phyloP scores from a whole-genome alignment of 2,888 invertebrate species.

The Lasioglossum lativentre region DNA sequence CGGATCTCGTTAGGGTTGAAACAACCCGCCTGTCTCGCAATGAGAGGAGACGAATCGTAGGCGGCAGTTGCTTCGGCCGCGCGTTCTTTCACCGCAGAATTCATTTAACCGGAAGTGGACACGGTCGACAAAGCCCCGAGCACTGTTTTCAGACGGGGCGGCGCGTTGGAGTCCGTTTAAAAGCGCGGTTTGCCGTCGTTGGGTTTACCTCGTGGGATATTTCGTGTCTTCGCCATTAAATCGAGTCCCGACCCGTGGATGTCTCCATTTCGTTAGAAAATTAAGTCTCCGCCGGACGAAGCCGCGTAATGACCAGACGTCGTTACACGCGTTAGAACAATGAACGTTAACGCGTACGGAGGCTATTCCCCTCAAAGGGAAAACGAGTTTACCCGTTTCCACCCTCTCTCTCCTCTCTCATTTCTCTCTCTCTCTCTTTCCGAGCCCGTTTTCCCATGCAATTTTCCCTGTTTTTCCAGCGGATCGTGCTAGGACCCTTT shows the following conservation, averaged over 20 bases:
- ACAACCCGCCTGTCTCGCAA: neutral
- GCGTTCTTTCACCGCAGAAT: neutral
- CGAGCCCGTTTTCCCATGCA: neutral
- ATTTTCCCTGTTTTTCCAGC: neutral
- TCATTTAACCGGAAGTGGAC: constrained; percentile 2
- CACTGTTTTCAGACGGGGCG: constrained; percentile 12
- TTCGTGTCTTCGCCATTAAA: constrained; percentile 49
- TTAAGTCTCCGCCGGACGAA: constrained; percentile 45
- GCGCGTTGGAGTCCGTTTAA: constrained; percentile 13
- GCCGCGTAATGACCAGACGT: constrained; percentile 57
- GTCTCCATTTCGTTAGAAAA: constrained; percentile 50
- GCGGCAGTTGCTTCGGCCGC: neutral
- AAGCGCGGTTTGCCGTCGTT: neutral
- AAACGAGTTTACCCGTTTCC: constrained; percentile 38
- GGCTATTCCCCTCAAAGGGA: constrained; percentile 52
- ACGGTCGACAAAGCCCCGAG: constrained; percentile 10
- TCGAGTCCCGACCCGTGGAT: constrained; percentile 45
- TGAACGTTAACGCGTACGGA: constrained; percentile 48
- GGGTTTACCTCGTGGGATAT: constrained; percentile 23
- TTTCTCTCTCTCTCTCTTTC: constrained; percentile 6
- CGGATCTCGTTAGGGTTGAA: neutral
- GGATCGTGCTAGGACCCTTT: neutral
- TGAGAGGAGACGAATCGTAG: neutral
- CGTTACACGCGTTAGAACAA: constrained; percentile 55
- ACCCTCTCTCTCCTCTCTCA: constrained; percentile 4